Base-by-base conservation (phyloP, 2,888 invertebrate species). In the Thelaira solivaga region DNA sequence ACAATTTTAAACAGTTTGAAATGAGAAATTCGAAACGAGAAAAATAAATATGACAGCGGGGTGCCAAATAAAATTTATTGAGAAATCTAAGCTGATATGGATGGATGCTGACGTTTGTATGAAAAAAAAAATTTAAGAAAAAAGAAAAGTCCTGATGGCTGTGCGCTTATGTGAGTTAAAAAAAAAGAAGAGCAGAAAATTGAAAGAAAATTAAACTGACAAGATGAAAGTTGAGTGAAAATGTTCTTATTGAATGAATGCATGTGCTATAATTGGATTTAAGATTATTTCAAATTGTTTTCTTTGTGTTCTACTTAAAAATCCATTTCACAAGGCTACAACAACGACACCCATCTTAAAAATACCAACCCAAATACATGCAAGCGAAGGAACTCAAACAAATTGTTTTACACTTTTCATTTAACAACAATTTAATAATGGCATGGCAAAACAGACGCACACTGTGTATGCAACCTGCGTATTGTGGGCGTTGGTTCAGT, bases 261-360 rank as follows among this genome's bases (percentile, higher is more conserved):
- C n/a, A n/a, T 82, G 79, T 80, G 79, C 59, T 69, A 67, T 82
- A 82, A 82, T 82, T 81, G 81, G 82, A 82, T 82, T 82, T 82
- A 74, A 79, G 78, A 80, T 80, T 81, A 61, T 72, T 78, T 79
- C 53, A 75, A 80, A 80, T 81, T 75, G 78, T 77, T 80, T 74
- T 72, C 81, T 80, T 80, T 79, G n/a, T n/a, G 80, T 80, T 80
- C 80, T 73, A 74, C 67, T 81, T 78, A 80, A 74, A 80, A 79
- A 76, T 72, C 74, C 69, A 80, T 76, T 81, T 80, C 57, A 74
- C 74, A 65, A 71, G 74, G 53, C 74, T 41, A 61, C 71, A 74
- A 68, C n/a, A n/a, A n/a, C n/a, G n/a, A n/a, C n/a, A 57, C 59
- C 45, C 51, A 61, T 71, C 64, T 78, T 59, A 53, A 20, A 74